Evolutionary conservation across 1,140 invertebrate species (phyloP).

Genomic region (Dreissena rostriformis): DNA sequence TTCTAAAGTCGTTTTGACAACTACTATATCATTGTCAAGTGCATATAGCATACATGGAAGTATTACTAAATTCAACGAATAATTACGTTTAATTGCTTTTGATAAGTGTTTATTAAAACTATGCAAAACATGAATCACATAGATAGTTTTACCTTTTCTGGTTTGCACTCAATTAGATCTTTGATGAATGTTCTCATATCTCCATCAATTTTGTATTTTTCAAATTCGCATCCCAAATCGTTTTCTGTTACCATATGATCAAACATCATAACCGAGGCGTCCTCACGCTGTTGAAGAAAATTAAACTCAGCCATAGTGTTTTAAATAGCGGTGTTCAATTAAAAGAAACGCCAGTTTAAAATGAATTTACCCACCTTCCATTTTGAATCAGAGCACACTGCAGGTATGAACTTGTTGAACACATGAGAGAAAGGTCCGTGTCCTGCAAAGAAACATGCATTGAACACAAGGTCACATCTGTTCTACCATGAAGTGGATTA

Average conservation of each 20-base stretch:
- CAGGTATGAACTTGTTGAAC: no score
- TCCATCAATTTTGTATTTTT: constrained; percentile 59
- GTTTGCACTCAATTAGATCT: constrained; percentile 76
- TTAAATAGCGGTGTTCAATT: no score
- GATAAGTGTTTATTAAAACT: neutral
- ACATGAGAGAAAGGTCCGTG: no score
- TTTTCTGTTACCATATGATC: constrained; percentile 81
- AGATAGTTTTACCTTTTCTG: constrained; percentile 1
- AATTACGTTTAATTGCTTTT: neutral
- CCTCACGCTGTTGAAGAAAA: constrained; percentile 80
- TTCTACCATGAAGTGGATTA: no score
- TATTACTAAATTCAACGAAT: neutral
- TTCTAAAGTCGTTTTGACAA: neutral
- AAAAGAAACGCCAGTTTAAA: no score
- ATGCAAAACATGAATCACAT: neutral
- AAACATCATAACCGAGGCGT: constrained; percentile 81
- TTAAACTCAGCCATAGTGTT: no score
- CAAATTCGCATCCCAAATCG: constrained; percentile 70
- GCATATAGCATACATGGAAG: neutral
- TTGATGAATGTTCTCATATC: constrained; percentile 81
- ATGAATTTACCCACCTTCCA: no score
- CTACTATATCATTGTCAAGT: neutral
- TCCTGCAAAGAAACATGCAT: no score
- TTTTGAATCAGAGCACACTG: no score
- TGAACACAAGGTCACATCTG: no score